These are phyloP conservation scores for Halocynthia aurantium DNA, from an alignment of 23 tunicate species.

Conservation along the genomic window DNA sequence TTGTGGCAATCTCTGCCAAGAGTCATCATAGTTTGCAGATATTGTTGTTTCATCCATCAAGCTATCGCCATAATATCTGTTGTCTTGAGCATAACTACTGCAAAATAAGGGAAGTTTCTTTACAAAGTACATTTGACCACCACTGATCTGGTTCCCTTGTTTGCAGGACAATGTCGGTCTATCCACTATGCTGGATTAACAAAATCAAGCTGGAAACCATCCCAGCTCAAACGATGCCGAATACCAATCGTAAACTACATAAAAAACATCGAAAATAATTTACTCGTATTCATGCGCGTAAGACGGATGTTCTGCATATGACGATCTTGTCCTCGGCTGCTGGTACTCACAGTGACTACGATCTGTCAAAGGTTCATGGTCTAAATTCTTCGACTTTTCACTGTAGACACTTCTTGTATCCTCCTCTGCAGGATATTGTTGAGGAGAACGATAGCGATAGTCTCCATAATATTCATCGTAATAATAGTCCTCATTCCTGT, in stretches of 20 bases:
- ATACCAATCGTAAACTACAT: no score
- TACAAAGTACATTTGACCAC: no score
- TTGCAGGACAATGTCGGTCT: no score
- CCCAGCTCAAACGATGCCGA: neutral
- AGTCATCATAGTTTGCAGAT: conserved; percentile 10
- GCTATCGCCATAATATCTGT: conserved; percentile 8
- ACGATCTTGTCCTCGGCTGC: no score
- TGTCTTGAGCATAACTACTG: neutral
- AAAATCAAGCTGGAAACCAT: neutral
- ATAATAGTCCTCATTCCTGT: conserved; percentile 4
- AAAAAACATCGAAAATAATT: no score
- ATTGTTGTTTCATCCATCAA: conserved; percentile 19
- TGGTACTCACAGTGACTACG: no score
- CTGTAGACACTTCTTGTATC: conserved; percentile 11
- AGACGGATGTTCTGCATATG: no score
- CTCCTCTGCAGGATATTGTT: neutral
- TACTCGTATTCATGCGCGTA: no score
- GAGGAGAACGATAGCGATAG: neutral
- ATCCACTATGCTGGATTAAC: neutral
- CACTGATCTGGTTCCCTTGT: no score
- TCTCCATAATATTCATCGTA: neutral
- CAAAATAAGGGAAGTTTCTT: neutral
- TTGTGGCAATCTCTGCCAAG: conserved; percentile 10
- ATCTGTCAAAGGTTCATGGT: conserved; percentile 6
- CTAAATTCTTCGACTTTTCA: neutral